Conservation (phyloP, 1,140 invertebrate species). For the Pomacea maculata region DNA sequence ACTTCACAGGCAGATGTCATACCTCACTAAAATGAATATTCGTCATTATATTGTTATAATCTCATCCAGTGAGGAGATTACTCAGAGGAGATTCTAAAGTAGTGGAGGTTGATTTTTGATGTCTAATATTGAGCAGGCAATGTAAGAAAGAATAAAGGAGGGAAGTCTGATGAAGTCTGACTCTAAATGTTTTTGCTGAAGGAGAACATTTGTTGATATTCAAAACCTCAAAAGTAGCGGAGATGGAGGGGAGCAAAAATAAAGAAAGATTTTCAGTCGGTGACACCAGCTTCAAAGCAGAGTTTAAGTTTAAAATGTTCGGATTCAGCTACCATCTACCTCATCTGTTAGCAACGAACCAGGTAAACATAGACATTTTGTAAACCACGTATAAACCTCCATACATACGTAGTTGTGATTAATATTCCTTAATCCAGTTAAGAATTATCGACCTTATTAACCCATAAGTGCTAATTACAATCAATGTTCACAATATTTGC, state of each 20-base stretch:
- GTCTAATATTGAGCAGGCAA: too few species aligned
- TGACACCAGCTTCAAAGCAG: background rate
- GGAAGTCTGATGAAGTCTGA: too few species aligned
- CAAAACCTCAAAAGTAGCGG: background rate
- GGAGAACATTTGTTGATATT: background rate
- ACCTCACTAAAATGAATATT: too few species aligned
- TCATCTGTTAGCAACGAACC: background rate
- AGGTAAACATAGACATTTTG: background rate
- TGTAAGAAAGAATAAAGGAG: too few species aligned
- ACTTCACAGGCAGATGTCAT: too few species aligned
- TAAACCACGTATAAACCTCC: too few species aligned
- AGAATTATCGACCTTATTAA: background rate
- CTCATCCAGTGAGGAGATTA: too few species aligned
- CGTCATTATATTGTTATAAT: too few species aligned
- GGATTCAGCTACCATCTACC: background rate
- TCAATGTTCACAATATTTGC: background rate
- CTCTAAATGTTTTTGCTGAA: background rate
- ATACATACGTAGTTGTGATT: background rate
- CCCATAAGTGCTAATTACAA: background rate
- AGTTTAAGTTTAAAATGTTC: conserved; percentile 5
- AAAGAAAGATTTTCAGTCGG: background rate
- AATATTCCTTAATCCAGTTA: background rate
- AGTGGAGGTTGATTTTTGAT: too few species aligned
- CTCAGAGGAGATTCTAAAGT: too few species aligned
- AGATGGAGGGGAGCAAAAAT: background rate